A percentile compares a stretch with the other conserved stretches of the same genome.
These are phyloP conservation scores for Tetranychus truncatus DNA, from an alignment of 2,888 invertebrate genomes.

Conservation along the genomic window DNA sequence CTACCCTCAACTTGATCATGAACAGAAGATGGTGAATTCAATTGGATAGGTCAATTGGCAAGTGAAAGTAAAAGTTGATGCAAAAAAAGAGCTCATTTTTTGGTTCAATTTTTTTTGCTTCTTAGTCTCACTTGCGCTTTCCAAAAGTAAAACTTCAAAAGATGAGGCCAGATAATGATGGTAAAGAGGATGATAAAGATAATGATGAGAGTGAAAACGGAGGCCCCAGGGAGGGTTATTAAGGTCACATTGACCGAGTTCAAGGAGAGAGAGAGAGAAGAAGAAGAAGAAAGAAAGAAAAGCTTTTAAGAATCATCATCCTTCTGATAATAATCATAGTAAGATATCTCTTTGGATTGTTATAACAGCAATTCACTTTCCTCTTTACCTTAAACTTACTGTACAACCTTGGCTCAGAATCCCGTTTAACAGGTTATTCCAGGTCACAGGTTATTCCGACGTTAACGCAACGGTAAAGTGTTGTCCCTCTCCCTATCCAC, in stretches of 20 bases:
- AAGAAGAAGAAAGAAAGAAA: neutral
- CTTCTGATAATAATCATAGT: neutral
- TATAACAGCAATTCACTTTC: neutral
- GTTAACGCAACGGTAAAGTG: neutral
- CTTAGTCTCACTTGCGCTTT: no score
- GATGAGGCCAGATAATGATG: no score
- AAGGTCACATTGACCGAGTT: conserved; percentile 1
- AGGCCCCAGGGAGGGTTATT: neutral
- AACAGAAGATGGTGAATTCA: no score
- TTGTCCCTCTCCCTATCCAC: neutral
- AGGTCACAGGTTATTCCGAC: neutral
- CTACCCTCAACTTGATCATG: no score
- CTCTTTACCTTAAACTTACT: neutral
- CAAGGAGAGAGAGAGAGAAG: neutral
- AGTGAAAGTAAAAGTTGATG: no score
- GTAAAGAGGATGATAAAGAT: neutral
- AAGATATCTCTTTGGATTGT: neutral
- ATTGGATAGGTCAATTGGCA: no score
- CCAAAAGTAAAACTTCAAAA: no score
- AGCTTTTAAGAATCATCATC: no score
- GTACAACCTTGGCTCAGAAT: neutral
- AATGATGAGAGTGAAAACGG: neutral
- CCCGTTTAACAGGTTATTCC: neutral
- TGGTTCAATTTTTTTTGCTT: no score
- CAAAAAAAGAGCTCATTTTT: no score